Base-by-base conservation (phyloP, 2,797 vertebrate genomes). In the Megaceryle alcyon region DNA sequence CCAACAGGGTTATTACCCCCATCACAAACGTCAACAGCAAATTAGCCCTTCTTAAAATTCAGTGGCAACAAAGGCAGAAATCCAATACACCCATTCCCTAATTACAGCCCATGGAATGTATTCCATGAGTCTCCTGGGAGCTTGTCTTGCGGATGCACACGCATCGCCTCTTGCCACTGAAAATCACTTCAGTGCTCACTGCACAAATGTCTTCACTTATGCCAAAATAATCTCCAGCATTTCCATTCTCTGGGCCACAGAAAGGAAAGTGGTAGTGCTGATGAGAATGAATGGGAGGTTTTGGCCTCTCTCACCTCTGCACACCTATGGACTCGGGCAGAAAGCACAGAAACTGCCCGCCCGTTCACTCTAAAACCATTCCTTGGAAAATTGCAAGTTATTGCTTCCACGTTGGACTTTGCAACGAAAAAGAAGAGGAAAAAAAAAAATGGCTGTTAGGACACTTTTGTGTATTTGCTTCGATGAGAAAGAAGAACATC, bases 21-120 rank as follows among this genome's bases (percentile, higher is more conserved):
- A 92, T 83, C 86, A 73, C 56, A 94, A 93, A 92, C 1, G 19
- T 66, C 71, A 80, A 90, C 68, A 91, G 57, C 88, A 98, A 98
- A 97, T 97, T 92, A 96, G 89, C 60, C 68, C 89, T 78, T 48
- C 71, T 92, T 82, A 96, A 97, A 96, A 95, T 88, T 83, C 81
- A 92, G 0, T 16, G 7, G 68, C 89, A 84, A 93, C 70, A 93
- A 97, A 96, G 60, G 85, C 94, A 88, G 88, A 82, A 88, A 73
- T 94, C 80, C 80, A 93, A 72, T 37, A 82, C 82, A 31, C 23
- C 69, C 73, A 69, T 94, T 92, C 89, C 51, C 85, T 89, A 86
- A 91, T 85, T 90, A 82, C 43, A 81, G 57, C 31, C 57, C 60
- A 71, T 25, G 41, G 73, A 79, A 88, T n/a, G n/a, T 41, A 93